Conservation (phyloP, 2,888 invertebrate species). For the Lithophane ornitopus region DNA sequence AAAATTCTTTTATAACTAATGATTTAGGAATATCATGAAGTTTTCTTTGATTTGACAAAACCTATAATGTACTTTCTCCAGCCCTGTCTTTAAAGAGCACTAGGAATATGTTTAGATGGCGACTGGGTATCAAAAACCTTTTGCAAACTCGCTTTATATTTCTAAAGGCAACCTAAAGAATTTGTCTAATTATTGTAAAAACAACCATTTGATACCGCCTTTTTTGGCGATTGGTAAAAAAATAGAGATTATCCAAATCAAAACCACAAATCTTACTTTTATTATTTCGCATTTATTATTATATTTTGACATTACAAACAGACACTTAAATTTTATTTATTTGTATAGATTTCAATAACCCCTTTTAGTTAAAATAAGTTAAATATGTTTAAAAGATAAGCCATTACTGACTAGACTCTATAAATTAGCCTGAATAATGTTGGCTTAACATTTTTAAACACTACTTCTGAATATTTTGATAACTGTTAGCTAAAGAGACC, state of each 20-base stretch:
- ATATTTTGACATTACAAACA: too few species aligned
- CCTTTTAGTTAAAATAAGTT: background rate
- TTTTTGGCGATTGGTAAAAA: background rate
- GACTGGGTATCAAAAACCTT: background rate
- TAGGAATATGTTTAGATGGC: background rate
- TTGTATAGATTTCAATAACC: background rate
- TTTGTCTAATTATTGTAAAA: background rate
- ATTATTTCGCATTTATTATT: background rate
- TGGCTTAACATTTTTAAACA: background rate
- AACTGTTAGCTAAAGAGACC: background rate
- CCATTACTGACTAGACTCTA: background rate
- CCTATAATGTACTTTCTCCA: too few species aligned
- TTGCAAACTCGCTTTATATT: background rate
- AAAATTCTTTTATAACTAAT: background rate
- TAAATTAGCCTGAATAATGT: slow-evolving; percentile 1
- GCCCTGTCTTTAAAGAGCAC: too few species aligned
- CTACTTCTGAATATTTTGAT: background rate
- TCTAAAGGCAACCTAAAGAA: too few species aligned
- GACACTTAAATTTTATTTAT: too few species aligned
- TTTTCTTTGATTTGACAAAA: background rate
- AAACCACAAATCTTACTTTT: background rate
- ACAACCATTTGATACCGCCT: too few species aligned
- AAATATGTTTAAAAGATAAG: background rate
- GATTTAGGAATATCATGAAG: too few species aligned
- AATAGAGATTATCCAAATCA: background rate